Percentiles rank a stretch among this genome's conserved stretches.
phyloP scores from a whole-genome alignment of 2,888 invertebrate genomes.

The Mythimna pallens region DNA sequence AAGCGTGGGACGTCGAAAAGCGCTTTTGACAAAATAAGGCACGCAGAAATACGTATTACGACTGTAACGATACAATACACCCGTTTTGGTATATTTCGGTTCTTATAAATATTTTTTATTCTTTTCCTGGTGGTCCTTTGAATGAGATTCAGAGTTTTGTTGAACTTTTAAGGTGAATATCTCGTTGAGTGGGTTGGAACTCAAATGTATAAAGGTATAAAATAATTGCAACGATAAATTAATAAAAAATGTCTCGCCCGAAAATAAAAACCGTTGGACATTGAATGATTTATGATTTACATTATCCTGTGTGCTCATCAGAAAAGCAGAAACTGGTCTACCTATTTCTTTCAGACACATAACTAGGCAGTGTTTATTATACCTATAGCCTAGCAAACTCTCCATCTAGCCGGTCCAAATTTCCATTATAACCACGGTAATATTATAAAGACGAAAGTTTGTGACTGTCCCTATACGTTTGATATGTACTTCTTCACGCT shows the following conservation, averaged over 20 bases:
- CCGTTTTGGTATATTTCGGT: slow-evolving; percentile 53
- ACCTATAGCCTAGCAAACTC: neutral
- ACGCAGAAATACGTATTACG: slow-evolving; percentile 52
- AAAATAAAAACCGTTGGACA: neutral
- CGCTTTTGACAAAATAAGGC: slow-evolving; percentile 59
- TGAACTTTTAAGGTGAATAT: slow-evolving; percentile 47
- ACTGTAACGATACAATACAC: slow-evolving; percentile 49
- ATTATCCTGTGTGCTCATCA: neutral
- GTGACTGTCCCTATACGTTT: too few relatives aligned
- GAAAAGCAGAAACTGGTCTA: neutral
- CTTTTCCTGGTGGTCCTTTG: slow-evolving; percentile 64
- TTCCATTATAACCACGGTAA: neutral
- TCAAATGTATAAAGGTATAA: neutral
- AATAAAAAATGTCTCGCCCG: neutral
- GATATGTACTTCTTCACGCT: too few relatives aligned
- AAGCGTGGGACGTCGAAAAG: slow-evolving; percentile 64
- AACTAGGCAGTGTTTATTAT: neutral
- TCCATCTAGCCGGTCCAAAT: neutral
- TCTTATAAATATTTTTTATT: slow-evolving; percentile 54
- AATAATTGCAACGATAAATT: neutral
- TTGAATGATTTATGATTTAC: neutral
- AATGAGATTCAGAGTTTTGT: slow-evolving; percentile 33
- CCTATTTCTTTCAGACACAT: slow-evolving; percentile 3
- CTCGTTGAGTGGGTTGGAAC: slow-evolving; percentile 20
- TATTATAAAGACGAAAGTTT: too few relatives aligned